phyloP scores from a whole-genome alignment of 1,140 invertebrate genomes.

The Hestina assimilis region DNA sequence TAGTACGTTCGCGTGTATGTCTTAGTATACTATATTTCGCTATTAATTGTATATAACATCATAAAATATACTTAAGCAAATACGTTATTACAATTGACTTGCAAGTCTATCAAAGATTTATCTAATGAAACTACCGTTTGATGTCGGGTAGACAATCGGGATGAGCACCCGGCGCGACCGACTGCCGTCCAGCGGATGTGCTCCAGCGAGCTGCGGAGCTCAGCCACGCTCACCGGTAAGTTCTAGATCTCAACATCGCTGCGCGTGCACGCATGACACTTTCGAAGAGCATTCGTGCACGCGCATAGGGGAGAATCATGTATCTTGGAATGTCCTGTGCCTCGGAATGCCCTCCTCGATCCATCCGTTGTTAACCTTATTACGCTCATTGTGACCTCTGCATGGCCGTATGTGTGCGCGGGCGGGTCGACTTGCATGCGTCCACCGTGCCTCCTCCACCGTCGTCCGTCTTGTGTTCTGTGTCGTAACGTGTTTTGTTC shows the following conservation, averaged over 20 bases:
- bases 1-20: not conserved
- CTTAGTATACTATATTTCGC: too few relatives aligned
- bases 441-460: conserved; percentile 45
- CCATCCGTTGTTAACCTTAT: conserved; percentile 60
- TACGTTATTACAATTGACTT: too few relatives aligned
- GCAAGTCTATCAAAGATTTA: conserved; percentile 1
- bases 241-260: conserved; percentile 80
- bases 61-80: not conserved
- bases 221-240: conserved; percentile 57
- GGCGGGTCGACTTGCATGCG: conserved; percentile 67
- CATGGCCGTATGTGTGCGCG: conserved; percentile 70
- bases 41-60: not conserved
- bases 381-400: conserved; percentile 69
- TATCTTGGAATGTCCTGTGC: conserved; percentile 80
- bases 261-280: conserved; percentile 60
- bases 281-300: conserved; percentile 49
- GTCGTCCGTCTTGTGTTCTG: conserved; percentile 71
- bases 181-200: conserved; percentile 26
- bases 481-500: conserved; percentile 75
- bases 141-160: conserved; percentile 52
- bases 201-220: conserved; percentile 21
- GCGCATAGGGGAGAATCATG: conserved; percentile 79
- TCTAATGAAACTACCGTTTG: conserved; percentile 33
- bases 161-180: conserved; percentile 34
- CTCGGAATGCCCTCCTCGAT: conserved; percentile 80